Conservation (phyloP, 1,140 invertebrate genomes). For the Solen grandis region DNA sequence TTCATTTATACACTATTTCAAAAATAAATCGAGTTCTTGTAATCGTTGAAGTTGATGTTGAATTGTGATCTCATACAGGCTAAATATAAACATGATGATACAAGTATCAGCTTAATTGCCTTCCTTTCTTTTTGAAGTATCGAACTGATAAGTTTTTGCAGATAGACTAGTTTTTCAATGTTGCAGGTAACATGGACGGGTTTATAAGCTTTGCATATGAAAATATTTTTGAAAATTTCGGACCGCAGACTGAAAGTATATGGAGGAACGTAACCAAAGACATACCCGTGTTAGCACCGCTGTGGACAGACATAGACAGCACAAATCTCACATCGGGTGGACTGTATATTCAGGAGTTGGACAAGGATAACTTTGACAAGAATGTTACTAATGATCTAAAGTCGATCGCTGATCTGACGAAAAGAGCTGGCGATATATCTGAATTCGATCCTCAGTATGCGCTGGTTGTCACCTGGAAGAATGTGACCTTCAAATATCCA, state of each 20-base stretch:
- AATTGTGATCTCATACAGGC: too few species aligned
- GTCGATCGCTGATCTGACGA: background rate
- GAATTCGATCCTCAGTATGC: slow-evolving; percentile 8
- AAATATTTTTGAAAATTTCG: background rate
- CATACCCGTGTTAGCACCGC: background rate
- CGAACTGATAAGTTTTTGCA: too few species aligned
- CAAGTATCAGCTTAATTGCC: too few species aligned
- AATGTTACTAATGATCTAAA: background rate
- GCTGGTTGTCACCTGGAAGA: slow-evolving; percentile 10
- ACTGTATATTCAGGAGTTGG: slow-evolving; percentile 3
- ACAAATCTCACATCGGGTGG: slow-evolving; percentile 1
- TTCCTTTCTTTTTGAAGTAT: too few species aligned
- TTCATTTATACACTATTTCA: too few species aligned
- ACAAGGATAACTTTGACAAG: slow-evolving; percentile 2
- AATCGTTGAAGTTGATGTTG: too few species aligned
- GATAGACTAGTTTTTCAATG: too few species aligned
- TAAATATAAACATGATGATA: too few species aligned
- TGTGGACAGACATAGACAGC: slow-evolving; percentile 16
- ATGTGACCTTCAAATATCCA: too few species aligned
- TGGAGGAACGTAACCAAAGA: background rate
- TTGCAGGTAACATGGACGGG: too few species aligned
- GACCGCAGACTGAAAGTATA: background rate
- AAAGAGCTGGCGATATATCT: background rate
- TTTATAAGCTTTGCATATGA: too few species aligned
- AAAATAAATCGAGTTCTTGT: too few species aligned